phyloP scores from a whole-genome alignment of 2,888 invertebrate species.

The Acholoe squamosa region DNA sequence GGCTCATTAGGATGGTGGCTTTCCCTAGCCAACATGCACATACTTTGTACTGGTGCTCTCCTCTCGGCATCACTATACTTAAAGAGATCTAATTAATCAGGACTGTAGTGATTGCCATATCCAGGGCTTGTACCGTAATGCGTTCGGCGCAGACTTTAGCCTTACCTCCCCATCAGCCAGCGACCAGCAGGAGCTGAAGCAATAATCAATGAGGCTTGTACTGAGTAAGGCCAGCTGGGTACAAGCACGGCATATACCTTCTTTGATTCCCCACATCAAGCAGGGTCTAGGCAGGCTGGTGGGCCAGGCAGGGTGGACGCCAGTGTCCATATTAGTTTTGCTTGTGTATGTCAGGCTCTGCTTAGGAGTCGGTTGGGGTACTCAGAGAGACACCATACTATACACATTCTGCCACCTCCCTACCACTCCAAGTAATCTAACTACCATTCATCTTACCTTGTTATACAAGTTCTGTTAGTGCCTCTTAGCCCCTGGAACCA shows the following conservation, averaged over 20 bases:
- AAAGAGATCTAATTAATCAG: slow-evolving; percentile 56
- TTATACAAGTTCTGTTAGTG: background rate
- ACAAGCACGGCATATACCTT: slow-evolving; percentile 5
- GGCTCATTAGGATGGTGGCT: slow-evolving; percentile 32
- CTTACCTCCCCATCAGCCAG: background rate
- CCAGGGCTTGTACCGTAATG: slow-evolving; percentile 34
- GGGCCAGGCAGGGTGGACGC: background rate
- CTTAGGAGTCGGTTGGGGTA: background rate
- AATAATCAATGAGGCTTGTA: slow-evolving; percentile 57
- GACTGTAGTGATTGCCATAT: slow-evolving; percentile 45
- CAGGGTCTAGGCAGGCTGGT: background rate
- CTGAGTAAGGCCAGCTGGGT: slow-evolving; percentile 44
- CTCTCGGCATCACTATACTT: slow-evolving; percentile 20
- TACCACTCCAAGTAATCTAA: background rate
- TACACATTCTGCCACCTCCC: background rate
- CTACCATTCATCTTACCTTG: background rate
- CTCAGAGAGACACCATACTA: background rate
- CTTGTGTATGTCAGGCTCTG: background rate
- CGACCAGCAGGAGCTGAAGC: slow-evolving; percentile 19
- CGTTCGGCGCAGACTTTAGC: slow-evolving; percentile 26
- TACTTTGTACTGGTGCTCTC: slow-evolving; percentile 29
- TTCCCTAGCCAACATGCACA: slow-evolving; percentile 33
- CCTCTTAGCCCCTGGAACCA: background rate
- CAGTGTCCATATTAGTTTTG: slow-evolving; percentile 60
- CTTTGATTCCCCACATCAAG: slow-evolving; percentile 51